Evolutionary conservation across 2,113 vertebrate genomes (phyloP).

Genomic region (Xenopus borealis): DNA sequence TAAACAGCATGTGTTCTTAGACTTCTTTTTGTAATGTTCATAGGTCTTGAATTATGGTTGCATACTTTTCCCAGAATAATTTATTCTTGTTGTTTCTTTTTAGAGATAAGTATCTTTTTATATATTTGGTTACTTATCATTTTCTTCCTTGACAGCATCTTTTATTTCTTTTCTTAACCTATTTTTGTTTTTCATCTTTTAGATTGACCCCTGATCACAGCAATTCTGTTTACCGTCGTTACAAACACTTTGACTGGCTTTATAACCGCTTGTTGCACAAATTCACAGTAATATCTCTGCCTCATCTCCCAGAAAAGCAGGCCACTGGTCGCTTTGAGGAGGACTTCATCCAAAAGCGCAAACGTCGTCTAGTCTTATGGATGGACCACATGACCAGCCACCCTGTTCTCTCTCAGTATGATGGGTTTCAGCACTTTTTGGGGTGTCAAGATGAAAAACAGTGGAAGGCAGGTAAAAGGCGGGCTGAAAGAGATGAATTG

Average conservation of each 20-base stretch:
- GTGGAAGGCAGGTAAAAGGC: constrained; percentile 96
- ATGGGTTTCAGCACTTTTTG: constrained; percentile 96
- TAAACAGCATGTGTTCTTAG: too few relatives aligned
- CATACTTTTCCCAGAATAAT: too few relatives aligned
- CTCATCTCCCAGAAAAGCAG: constrained; percentile 96
- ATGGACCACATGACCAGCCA: constrained; percentile 99
- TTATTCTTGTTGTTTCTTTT: too few relatives aligned
- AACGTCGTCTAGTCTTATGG: constrained; percentile 89
- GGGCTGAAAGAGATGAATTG: constrained; percentile 94
- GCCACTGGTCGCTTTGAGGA: constrained; percentile 95
- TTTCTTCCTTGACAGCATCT: too few relatives aligned
- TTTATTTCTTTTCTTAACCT: not conserved
- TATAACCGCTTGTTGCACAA: constrained; percentile 95
- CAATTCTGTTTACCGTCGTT: constrained; percentile 83
- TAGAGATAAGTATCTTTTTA: too few relatives aligned
- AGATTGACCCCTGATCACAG: constrained; percentile 85
- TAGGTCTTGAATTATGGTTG: too few relatives aligned
- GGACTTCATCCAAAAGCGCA: constrained; percentile 97
- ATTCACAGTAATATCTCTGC: constrained; percentile 93
- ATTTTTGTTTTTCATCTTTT: not conserved
- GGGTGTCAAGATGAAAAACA: constrained; percentile 90
- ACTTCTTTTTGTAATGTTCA: too few relatives aligned
- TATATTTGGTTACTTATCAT: too few relatives aligned
- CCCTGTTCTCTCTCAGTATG: constrained; percentile 93
- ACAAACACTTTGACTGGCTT: constrained; percentile 98